Base-by-base conservation (phyloP, 2,113 vertebrate species). In the Lophotis ruficrista region DNA sequence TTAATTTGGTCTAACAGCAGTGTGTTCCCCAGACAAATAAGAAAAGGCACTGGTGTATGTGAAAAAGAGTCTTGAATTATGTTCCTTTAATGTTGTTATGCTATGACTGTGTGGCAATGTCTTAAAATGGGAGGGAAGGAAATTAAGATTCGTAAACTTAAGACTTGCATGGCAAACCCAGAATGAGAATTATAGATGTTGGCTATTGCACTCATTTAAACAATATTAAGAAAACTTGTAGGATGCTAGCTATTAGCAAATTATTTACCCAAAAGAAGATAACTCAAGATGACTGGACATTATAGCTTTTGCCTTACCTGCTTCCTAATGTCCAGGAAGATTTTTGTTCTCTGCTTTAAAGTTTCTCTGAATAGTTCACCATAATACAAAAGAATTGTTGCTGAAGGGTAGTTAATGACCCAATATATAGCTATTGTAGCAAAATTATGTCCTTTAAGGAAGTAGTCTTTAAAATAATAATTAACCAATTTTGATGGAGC, bases 1-100 rank as follows among this genome's bases (percentile, higher is more conserved):
- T 76, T 94, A 95, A 92, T 94, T 92, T 89, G 53, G 57, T 91
- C 64, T 87, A 93, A 87, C 60, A 89, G 83, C 56, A 89, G 24
- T 33, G 89, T 0, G 0, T 79, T 96, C 83, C 92, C 92, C 24
- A 90, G 93, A 93, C 69, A 78, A 93, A 95, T 89, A 75, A 84
- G 85, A 57, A 89, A 89, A 94, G 51, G 24, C 88, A 93, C 24
- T 53, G 56, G 9, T 83, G 76, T 83, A 68, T 56, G 38, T 56
- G 56, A 83, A 90, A 72, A 77, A 73, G n/a, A 77, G 35, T 88
- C 56, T 38, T 86, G 47, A 97, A 38, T 64, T 81, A n/a, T 41
- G 21, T 66, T 83, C 43, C 48, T 78, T 90, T 73, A 81, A 47
- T 66, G 64, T 30, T 50, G 28, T 61, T 91, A 23, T 14, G 33